These are phyloP conservation scores for Chelonoidis abingdonii DNA, from an alignment of 2,113 vertebrate species.

Conservation along the genomic window DNA sequence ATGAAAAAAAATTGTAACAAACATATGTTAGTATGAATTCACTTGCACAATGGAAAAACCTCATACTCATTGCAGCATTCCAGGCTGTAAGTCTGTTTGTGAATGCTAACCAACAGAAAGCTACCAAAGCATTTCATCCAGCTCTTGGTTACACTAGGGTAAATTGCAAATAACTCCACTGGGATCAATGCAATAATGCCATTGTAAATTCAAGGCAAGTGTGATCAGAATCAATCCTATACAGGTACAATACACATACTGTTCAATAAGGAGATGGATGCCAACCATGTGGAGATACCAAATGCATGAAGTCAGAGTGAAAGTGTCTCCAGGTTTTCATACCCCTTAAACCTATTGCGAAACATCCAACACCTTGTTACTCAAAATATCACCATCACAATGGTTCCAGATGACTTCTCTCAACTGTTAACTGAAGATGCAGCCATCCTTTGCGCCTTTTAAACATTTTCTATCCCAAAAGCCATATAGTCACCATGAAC, in stretches of 20 bases:
- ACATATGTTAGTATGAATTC: rapidly evolving
- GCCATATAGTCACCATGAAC: not conserved
- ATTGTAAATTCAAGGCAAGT: rapidly evolving
- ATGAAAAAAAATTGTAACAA: not conserved
- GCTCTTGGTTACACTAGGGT: not conserved
- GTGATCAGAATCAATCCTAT: rapidly evolving
- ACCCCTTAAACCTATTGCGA: not conserved
- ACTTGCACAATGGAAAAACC: not conserved
- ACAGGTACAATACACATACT: rapidly evolving
- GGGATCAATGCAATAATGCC: rapidly evolving
- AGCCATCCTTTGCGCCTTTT: not conserved
- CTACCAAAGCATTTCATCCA: not conserved
- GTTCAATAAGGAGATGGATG: not conserved
- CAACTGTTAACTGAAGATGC: not conserved
- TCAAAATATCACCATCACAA: not conserved
- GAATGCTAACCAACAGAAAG: not conserved
- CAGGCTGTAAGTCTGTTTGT: not conserved
- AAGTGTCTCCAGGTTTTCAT: not conserved
- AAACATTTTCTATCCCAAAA: not conserved
- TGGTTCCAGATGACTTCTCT: not conserved
- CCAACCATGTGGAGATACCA: not conserved
- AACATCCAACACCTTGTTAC: not conserved
- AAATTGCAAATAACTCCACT: not conserved
- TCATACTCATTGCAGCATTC: not conserved
- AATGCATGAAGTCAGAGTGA: not conserved